A percentile compares a stretch with the other conserved stretches of the same genome.
These are phyloP conservation scores for Callaeas wilsoni DNA, from an alignment of 2,113 vertebrate genomes.

Conservation along the genomic window DNA sequence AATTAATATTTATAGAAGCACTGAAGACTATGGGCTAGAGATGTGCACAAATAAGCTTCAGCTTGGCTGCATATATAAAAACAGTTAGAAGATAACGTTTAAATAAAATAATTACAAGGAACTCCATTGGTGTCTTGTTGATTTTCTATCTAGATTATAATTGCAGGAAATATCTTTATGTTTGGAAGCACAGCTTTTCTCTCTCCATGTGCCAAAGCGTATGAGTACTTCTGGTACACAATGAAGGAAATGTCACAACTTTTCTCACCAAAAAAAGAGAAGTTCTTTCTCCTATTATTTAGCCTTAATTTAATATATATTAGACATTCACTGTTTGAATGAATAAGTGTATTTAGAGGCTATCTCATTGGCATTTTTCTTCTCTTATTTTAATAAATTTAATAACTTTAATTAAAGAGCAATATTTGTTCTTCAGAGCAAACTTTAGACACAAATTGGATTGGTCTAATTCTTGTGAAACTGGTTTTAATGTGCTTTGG, in stretches of 20 bases:
- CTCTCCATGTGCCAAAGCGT: background rate
- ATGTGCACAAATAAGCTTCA: background rate
- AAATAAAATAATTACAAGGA: background rate
- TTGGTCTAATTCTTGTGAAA: background rate
- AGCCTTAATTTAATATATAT: background rate
- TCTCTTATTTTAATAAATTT: background rate
- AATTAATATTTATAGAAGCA: background rate
- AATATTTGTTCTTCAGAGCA: background rate
- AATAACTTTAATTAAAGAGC: background rate
- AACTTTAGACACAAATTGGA: background rate
- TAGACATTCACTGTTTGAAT: background rate
- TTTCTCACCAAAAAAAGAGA: background rate
- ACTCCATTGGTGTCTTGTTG: background rate
- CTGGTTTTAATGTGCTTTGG: background rate
- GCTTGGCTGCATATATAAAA: background rate
- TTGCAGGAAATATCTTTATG: background rate
- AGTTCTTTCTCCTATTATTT: background rate
- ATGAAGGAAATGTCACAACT: background rate
- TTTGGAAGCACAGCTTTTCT: background rate
- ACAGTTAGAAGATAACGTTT: background rate
- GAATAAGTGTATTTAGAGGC: background rate
- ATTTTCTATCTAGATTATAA: background rate
- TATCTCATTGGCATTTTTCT: background rate
- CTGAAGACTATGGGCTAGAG: background rate
- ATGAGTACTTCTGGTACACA: fast-evolving